Conservation (phyloP, 2,113 vertebrate species). For the Coptodon rendalli region DNA sequence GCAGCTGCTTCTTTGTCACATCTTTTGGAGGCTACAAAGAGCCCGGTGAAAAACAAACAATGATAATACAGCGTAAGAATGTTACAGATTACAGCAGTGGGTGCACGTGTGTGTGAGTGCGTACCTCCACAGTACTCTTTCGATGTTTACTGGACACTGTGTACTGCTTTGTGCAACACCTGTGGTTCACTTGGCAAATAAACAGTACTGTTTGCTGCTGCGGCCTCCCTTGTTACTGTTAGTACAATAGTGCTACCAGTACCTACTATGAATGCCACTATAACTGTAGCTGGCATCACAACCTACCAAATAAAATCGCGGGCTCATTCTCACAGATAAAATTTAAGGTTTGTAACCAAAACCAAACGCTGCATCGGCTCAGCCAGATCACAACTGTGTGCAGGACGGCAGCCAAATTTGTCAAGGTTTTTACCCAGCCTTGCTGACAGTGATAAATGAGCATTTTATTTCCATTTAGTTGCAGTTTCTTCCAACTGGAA, state of each 20-base stretch:
- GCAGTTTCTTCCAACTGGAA: not conserved
- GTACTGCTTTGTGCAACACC: not conserved
- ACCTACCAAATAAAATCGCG: not conserved
- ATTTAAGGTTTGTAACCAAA: not conserved
- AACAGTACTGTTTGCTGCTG: not conserved
- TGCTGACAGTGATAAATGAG: not conserved
- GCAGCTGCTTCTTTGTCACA: not conserved
- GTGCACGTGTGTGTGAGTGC: not conserved
- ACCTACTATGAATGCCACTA: not conserved
- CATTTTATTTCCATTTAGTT: not conserved
- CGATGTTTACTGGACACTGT: not conserved
- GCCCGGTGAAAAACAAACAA: not conserved
- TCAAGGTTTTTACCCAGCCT: not conserved
- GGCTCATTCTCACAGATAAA: not conserved
- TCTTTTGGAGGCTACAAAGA: not conserved
- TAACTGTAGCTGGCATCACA: not conserved
- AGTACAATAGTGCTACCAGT: not conserved
- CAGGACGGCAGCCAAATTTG: not conserved
- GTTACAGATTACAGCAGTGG: not conserved
- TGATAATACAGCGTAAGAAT: not conserved
- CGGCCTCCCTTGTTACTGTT: not conserved
- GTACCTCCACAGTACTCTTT: not conserved
- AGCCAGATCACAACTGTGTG: not conserved
- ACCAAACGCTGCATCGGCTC: not conserved
- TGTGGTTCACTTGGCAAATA: not conserved